Evolutionary conservation across 92 coral and sea anemone genomes (phyloP), one percentile per base, ranked within the genome.

Genomic region (Porites rus): DNA sequence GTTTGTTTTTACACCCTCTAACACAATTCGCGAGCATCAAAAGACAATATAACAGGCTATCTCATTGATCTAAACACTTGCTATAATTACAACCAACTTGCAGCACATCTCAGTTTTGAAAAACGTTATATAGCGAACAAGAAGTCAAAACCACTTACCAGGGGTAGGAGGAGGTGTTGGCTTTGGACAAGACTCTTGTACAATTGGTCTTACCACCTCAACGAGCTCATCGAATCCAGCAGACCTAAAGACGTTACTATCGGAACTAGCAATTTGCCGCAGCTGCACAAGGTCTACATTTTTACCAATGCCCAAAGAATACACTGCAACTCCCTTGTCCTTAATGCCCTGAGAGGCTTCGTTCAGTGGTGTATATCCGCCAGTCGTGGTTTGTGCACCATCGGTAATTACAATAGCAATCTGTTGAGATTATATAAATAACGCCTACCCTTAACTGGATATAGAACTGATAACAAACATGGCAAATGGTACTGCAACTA

Each of bases 341-440:
- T 90, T 90, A 28, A 90, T 80, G 60, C 91, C 88, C 14, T 87
- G 87, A 1, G 93, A 88, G 8, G 91, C 93, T 24, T 46, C 78
- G 31, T 6, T 19, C 2, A 90, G 88, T 31, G 77, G 64, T 10
- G 91, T 86, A 50, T 21, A 81, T 7, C 13, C 7, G 4, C 88
- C 93, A 54, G 51, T 56, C 60, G 21, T 82, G 3, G 94, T 91
- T 68, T 91, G 94, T 24, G 22, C 66, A 2, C 92, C 94, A 38
- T 92, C 94, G 6, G 92, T 89, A 13, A 92, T 20, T 11, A 92
- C 90, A 65, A 92, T 74, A 20, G 87, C 92, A 21, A 90, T 79
- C 94, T 92, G 38, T 24, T 52, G 10, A 62, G 19, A 12, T 51
- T 25, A 11, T 70, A 7, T 14, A 0, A 52, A 8, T 7, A n/a